Evolutionary conservation across 53 echinoderm and acorn worm species (phyloP), one percentile per base, ranked within the genome.

Genomic region (Echinarachnius parma): DNA sequence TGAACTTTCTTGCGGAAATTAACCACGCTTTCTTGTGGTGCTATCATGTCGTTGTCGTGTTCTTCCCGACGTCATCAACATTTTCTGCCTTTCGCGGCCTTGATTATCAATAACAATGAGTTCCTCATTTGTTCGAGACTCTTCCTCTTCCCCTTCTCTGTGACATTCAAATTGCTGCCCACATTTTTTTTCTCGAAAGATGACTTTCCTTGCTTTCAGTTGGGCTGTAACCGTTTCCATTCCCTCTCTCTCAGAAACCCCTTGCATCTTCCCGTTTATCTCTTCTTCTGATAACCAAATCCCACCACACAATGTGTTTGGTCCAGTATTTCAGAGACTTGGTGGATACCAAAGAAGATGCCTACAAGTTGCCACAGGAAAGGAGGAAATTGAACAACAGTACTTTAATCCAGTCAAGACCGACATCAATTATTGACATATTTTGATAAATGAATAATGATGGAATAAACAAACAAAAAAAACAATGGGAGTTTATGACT

Each of bases 251-350:
- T 67, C 67, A 50, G 14, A n/a, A 3, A 49, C 67, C 8, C 67
- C 67, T 15, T 49, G 31, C 28, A 67, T 26, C 13, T 32, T 19
- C n/a, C 28, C 27, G 16, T 49, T 8, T 5, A 67, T 34, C 21
- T 67, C 67, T 2, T 13, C 5, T 19, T 67, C 67, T 14, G 52
- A 15, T 0, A 67, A 34, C 67, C 50, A 67, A 20, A 67, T 67
- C 13, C 52, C 52, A 11, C 50, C 52, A 29, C 67, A 67, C n/a
- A n/a, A n/a, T n/a, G n/a, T n/a, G n/a, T n/a, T n/a, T n/a, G n/a
- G n/a, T n/a, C n/a, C n/a, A n/a, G n/a, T n/a, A n/a, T n/a, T n/a
- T n/a, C n/a, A n/a, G n/a, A n/a, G n/a, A n/a, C n/a, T n/a, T n/a
- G n/a, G n/a, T n/a, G n/a, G n/a, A n/a, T n/a, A n/a, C n/a, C n/a